Conservation (phyloP, 2,797 vertebrate genomes). For the Phataginus tricuspis region DNA sequence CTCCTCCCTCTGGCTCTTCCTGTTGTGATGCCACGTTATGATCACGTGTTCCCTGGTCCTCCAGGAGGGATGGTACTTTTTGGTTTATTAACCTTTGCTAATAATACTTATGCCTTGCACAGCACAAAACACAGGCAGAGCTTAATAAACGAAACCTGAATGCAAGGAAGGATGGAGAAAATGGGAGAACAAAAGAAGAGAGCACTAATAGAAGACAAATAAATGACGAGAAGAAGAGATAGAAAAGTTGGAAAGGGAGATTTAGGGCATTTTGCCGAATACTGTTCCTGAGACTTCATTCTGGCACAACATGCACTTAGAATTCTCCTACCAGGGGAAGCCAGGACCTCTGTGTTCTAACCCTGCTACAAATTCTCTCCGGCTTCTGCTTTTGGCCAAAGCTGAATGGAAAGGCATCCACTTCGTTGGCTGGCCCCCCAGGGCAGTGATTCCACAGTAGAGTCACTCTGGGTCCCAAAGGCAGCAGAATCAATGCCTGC, state of each 20-base stretch:
- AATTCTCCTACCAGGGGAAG: not conserved
- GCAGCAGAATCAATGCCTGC: not conserved
- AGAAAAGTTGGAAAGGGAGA: not conserved
- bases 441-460: not conserved
- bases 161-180: no score
- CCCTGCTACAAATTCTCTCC: not conserved
- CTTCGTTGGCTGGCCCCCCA: not conserved
- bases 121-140: not conserved
- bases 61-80: not conserved
- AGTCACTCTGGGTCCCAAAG: not conserved
- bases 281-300: not conserved
- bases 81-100: not conserved
- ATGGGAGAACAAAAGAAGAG: not conserved
- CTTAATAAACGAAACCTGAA: not conserved
- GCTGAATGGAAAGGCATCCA: fast-evolving
- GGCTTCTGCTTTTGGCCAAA: not conserved
- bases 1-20: not conserved
- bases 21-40: not conserved
- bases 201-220: not conserved
- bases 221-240: not conserved
- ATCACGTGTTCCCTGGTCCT: not conserved
- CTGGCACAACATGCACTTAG: not conserved
- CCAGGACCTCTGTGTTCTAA: not conserved
- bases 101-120: not conserved
- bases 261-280: not conserved